Evolutionary conservation across 2,888 invertebrate species (phyloP), one percentile per base, ranked within the genome.

Genomic region (Bembecia ichneumoniformis): DNA sequence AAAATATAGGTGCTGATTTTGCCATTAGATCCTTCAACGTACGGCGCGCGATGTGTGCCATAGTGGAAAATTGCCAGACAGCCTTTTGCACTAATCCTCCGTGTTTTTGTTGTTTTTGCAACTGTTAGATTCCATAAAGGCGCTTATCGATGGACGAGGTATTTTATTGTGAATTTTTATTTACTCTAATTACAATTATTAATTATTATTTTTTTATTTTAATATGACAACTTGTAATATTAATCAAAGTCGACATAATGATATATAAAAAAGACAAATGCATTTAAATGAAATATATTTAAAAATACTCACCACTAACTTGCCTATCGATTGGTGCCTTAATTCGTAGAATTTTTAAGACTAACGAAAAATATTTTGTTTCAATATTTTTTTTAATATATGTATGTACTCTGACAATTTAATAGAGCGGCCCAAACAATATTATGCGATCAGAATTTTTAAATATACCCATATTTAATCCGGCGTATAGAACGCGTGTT

Each of bases 1-100:
- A 28, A 0, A 13, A 52, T 51, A 46, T 60, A 62, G 74, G 74
- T 74, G 73, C 71, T 72, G 70, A 62, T 56, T 67, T 69, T 57
- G 70, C 68, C 69, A 71, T 56, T 71, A 68, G 61, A 44, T 44
- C 16, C 28, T 28, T 28, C 2, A 20, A 28, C 9, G 7, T 28
- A 28, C 28, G 28, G 28, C 28, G 9, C 28, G 9, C 9, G 7
- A 9, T 28, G 28, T 28, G 28, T 28, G 28, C 28, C 28, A 28
- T 28, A 28, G 9, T 28, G 28, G 28, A 28, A 28, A 28, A 55
- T 66, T 63, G 63, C 64, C 63, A 63, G 58, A 60, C 61, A 58
- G 63, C 62, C 64, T 59, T 28, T 68, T 66, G 69, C 68, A 68
- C 68, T 61, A 9, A 28, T 9, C 9, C 9, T 28, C 28, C 28